phyloP scores from a whole-genome alignment of 2,888 invertebrate genomes.

The Drosophila tanythrix region DNA sequence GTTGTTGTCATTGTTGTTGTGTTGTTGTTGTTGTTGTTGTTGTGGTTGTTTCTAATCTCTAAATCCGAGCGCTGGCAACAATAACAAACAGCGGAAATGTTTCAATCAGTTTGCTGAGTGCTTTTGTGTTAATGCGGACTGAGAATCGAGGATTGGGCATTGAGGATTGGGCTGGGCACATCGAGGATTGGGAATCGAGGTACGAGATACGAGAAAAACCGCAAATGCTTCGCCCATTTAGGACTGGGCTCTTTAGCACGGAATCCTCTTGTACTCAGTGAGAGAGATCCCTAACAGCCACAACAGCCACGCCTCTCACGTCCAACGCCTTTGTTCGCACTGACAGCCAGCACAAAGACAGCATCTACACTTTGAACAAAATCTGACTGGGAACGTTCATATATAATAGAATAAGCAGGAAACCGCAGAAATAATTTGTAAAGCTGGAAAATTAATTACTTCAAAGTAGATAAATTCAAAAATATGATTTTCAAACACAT shows the following conservation, averaged over 20 bases:
- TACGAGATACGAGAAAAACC: slow-evolving; percentile 22
- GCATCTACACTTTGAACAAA: slow-evolving; percentile 6
- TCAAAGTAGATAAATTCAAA: background rate
- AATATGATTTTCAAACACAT: background rate
- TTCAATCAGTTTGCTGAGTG: slow-evolving; percentile 71
- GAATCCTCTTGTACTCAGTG: slow-evolving; percentile 27
- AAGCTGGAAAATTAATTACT: background rate
- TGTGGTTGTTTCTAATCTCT: slow-evolving; percentile 57
- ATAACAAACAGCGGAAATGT: slow-evolving; percentile 74
- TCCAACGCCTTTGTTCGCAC: slow-evolving; percentile 36
- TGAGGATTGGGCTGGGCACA: background rate
- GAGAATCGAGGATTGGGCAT: slow-evolving; percentile 9
- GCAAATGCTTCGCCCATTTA: slow-evolving; percentile 48
- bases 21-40: background rate
- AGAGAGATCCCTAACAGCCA: slow-evolving; percentile 43
- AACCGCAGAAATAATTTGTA: background rate
- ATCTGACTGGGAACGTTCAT: too few relatives aligned
- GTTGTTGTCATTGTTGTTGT: background rate
- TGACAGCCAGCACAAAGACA: slow-evolving; percentile 31
- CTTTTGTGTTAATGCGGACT: slow-evolving; percentile 63
- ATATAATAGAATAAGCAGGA: too few relatives aligned
- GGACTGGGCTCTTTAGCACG: slow-evolving; percentile 65
- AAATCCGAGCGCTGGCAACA: slow-evolving; percentile 69
- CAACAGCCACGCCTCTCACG: slow-evolving; percentile 62
- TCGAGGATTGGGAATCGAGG: background rate